phyloP scores from a whole-genome alignment of 64 coral and sea anemone species.

The Montipora capricornis region DNA sequence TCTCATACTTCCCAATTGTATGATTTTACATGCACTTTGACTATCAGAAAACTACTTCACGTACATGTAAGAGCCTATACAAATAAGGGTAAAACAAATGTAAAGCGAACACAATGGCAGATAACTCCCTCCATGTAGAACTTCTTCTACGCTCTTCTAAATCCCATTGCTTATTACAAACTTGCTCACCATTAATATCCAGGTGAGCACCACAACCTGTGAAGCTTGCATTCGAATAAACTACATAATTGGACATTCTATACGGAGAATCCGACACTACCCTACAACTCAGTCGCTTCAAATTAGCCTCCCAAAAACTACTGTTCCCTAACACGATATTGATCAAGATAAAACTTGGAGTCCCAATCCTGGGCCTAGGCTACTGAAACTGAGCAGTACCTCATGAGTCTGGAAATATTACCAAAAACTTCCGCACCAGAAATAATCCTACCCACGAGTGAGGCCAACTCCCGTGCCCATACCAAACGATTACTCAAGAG shows the following conservation, averaged over 20 bases:
- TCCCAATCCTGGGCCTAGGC: slow-evolving; percentile 54
- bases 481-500: no score
- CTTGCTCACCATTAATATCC: no score
- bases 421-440: slow-evolving; percentile 42
- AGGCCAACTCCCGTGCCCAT: no score
- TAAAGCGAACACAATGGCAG: slow-evolving; percentile 33
- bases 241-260: background rate
- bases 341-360: slow-evolving; percentile 43
- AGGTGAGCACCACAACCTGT: slow-evolving; percentile 54
- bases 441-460: no score
- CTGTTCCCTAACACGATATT: slow-evolving; percentile 66
- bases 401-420: slow-evolving; percentile 42
- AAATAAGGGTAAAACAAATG: slow-evolving; percentile 15
- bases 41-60: background rate
- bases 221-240: slow-evolving; percentile 72
- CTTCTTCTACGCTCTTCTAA: slow-evolving; percentile 6
- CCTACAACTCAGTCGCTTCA: background rate
- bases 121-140: slow-evolving; percentile 22
- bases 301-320: slow-evolving; percentile 49
- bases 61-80: background rate
- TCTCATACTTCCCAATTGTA: slow-evolving; percentile 36
- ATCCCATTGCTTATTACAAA: background rate
- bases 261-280: background rate
- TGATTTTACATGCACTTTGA: background rate
- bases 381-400: slow-evolving; percentile 36